Evolutionary conservation across 2,113 vertebrate genomes (phyloP).

Genomic region (Kryptolebias marmoratus): DNA sequence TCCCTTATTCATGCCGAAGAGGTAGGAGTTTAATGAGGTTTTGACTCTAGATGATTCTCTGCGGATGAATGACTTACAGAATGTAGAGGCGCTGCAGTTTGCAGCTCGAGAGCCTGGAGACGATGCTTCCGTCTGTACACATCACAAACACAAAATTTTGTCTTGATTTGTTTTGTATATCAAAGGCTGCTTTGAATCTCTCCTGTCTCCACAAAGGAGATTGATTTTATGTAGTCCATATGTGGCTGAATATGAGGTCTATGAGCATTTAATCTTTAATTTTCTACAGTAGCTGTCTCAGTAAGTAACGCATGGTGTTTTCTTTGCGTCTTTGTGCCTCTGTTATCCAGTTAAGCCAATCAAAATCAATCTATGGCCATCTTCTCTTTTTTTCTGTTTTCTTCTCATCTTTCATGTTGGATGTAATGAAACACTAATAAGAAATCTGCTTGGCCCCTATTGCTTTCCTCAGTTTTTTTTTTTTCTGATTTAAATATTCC

Average conservation of each 20-base stretch:
- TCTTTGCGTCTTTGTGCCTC: conserved; percentile 10
- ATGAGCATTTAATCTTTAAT: conserved; percentile 26
- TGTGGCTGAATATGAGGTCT: conserved; percentile 1
- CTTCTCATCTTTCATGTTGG: conserved; percentile 18
- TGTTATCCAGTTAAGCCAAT: conserved; percentile 28
- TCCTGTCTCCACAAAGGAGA: conserved; percentile 3
- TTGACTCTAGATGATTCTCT: conserved; percentile 52
- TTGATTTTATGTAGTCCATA: background rate
- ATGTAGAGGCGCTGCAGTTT: conserved; percentile 32
- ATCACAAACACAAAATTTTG: conserved; percentile 6
- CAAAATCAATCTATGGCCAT: conserved; percentile 15
- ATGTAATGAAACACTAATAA: conserved; percentile 46
- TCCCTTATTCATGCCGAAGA: conserved; percentile 56
- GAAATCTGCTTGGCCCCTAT: conserved; percentile 37
- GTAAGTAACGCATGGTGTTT: conserved; percentile 18
- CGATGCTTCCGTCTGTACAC: conserved; percentile 23
- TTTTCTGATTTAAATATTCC: conserved; percentile 44
- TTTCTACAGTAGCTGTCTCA: conserved; percentile 8
- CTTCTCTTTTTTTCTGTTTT: conserved; percentile 9
- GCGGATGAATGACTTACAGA: conserved; percentile 41
- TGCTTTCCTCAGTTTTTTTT: conserved; percentile 26
- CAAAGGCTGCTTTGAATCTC: background rate
- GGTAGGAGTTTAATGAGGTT: conserved; percentile 70
- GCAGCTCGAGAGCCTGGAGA: conserved; percentile 17
- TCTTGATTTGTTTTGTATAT: conserved; percentile 1